These are phyloP conservation scores for Drosophila cardini DNA, from an alignment of 1,140 invertebrate genomes.

Conservation along the genomic window DNA sequence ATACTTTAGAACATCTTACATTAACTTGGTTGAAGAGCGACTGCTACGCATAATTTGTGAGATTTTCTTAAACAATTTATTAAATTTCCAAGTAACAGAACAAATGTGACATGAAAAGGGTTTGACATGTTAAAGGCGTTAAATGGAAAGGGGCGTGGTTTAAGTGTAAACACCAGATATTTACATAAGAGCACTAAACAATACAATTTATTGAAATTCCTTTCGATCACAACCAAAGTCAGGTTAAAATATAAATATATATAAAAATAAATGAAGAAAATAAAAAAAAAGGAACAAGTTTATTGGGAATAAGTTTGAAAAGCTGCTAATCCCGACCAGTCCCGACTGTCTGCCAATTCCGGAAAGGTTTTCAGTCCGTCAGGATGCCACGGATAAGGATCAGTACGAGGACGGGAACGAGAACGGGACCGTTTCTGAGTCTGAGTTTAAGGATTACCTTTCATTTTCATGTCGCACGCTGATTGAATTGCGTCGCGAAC, in stretches of 20 bases:
- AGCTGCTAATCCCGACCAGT: slow-evolving; percentile 30
- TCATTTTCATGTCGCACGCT: slow-evolving; percentile 72
- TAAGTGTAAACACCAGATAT: slow-evolving; percentile 26
- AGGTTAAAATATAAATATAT: slow-evolving; percentile 24
- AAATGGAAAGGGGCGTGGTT: slow-evolving; percentile 32
- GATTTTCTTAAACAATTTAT: slow-evolving; percentile 45
- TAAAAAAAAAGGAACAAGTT: neutral
- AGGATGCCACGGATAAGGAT: slow-evolving; percentile 29
- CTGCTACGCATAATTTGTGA: slow-evolving; percentile 55
- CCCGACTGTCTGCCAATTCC: slow-evolving; percentile 3
- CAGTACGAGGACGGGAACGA: slow-evolving; percentile 7
- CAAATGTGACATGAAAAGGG: slow-evolving; percentile 70
- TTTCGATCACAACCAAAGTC: slow-evolving; percentile 35
- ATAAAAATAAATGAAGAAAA: neutral
- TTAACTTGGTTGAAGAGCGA: slow-evolving; percentile 48
- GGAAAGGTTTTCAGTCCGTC: slow-evolving; percentile 34
- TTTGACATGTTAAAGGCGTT: slow-evolving; percentile 54
- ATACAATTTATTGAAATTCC: slow-evolving; percentile 52
- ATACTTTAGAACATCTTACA: slow-evolving; percentile 43
- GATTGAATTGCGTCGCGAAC: slow-evolving; percentile 74
- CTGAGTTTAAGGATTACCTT: slow-evolving; percentile 54
- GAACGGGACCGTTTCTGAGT: too few species aligned
- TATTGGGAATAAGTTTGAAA: slow-evolving; percentile 5
- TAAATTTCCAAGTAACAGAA: slow-evolving; percentile 32
- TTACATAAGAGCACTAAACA: neutral